Conservation (phyloP, 1,140 invertebrate genomes). For the Gyrodactylus salaris region DNA sequence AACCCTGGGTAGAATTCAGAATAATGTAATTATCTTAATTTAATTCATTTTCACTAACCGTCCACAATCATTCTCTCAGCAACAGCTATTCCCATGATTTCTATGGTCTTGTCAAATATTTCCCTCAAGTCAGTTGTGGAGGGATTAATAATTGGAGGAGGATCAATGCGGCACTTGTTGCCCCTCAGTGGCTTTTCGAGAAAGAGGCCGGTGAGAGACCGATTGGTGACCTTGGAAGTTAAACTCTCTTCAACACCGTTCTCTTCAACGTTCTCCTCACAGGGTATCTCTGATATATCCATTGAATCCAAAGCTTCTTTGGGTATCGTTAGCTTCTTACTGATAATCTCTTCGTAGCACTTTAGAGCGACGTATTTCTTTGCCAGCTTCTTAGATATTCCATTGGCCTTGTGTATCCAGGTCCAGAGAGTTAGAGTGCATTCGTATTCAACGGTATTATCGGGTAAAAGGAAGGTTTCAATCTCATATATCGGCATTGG, state of each 20-base stretch:
- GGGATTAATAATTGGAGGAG: neutral
- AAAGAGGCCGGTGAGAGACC: neutral
- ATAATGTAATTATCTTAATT: neutral
- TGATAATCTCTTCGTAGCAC: neutral
- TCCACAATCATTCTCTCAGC: neutral
- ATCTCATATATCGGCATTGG: neutral
- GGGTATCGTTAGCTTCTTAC: neutral
- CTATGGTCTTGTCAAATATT: neutral
- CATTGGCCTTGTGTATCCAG: neutral
- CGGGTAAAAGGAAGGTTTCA: neutral
- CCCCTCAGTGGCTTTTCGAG: neutral
- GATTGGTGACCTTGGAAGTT: neutral
- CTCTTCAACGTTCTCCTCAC: neutral
- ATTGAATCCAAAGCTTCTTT: neutral
- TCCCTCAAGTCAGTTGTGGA: neutral
- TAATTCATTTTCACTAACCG: neutral
- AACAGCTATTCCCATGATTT: neutral
- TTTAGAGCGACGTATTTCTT: neutral
- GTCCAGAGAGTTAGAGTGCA: neutral
- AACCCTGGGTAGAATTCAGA: neutral
- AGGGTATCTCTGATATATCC: neutral
- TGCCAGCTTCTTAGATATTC: neutral
- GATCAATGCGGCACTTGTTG: neutral
- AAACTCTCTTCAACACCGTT: neutral
- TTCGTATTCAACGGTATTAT: neutral